Evolutionary conservation across 2,888 invertebrate species (phyloP), one percentile per base, ranked within the genome.

Genomic region (Crioceris asparagi): DNA sequence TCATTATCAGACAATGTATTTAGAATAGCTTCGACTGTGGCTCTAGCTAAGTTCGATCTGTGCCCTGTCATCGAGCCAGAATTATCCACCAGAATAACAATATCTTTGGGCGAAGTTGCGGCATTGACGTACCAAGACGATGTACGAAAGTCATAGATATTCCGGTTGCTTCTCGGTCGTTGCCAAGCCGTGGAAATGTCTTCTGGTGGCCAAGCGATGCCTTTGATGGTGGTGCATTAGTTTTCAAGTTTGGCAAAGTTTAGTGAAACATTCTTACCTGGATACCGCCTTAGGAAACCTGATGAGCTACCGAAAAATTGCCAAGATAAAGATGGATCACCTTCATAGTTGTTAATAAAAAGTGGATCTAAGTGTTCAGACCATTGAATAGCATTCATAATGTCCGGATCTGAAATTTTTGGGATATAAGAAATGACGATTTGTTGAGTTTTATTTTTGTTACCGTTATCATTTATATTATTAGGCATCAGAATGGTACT

Each of bases 261-360:
- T 7, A 10, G 21, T 21, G 10, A 10, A 21, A 7, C 6, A 79
- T 39, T 21, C 18, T 39, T 53, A 82, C 94, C 96, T 61, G 97
- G 98, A 70, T 86, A 98, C 56, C 92, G 78, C 53, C 97, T 72
- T 63, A 97, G 77, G 65, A 96, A 96, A 33, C 98, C 98, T 2
- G 81, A 73, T n/a, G 92, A 83, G 36, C 93, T 92, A 35, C 97
- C 94, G 67, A 92, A 98, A 68, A 93, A 94, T 68, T 98, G 98
- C 92, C 96, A 98, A n/a, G 90, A 87, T 27, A 94, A 71, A 2
- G 86, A 82, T 1, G 91, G 86, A 66, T 94, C 91, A 47, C 79
- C 78, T 59, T 87, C 83, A 60, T 86, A 85, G 70, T 96, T 96
- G 60, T 83, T 83, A 51, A 79, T 78, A 66, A 94, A 96, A 44